Evolutionary conservation across 92 coral and sea anemone genomes (phyloP), one percentile per base, ranked within the genome.

Genomic region (Siderastrea radians): DNA sequence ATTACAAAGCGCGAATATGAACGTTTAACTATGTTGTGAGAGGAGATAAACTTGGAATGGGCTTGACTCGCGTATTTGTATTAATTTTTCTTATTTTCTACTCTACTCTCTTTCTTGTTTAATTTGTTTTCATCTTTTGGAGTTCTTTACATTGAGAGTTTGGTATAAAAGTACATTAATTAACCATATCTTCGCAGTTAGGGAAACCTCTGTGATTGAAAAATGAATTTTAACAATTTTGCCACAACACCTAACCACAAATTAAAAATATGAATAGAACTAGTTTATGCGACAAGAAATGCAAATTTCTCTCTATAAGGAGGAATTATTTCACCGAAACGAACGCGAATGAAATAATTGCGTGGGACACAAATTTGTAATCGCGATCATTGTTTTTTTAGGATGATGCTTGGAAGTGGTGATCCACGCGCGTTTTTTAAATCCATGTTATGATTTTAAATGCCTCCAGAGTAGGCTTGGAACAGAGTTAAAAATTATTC

Each of bases 231-330:
- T 63, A 73, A 74, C 74, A 77, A 68, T 45, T 26, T 84, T 84
- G 77, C 77, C 83, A 43, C 78, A 84, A 74, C 57, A 48, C 76
- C 48, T 51, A 77, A 78, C 89, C 89, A 57, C 89, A 77, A 85
- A 85, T 76, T 85, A 77, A 76, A 85, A 75, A 77, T 64, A 61
- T 85, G 89, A 85, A 85, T 85, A 85, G 76, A 59, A 85, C 73
- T 85, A 59, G 5, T 69, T 16, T 54, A 55, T 15, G 50, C 58
- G 68, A 76, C 75, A 46, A 48, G 83, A 76, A 85, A 85, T 78
- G 83, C 66, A 76, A 85, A 85, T 65, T 77, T 85, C 84, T 65
- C 15, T 13, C 60, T 61, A 38, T 73, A 82, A 57, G 86, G 58
- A 57, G 11, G 86, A 61, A 38, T 70, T 47, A 48, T 73, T 84